These are phyloP conservation scores for Equus quagga DNA, from an alignment of 2,113 vertebrate species.

Conservation along the genomic window DNA sequence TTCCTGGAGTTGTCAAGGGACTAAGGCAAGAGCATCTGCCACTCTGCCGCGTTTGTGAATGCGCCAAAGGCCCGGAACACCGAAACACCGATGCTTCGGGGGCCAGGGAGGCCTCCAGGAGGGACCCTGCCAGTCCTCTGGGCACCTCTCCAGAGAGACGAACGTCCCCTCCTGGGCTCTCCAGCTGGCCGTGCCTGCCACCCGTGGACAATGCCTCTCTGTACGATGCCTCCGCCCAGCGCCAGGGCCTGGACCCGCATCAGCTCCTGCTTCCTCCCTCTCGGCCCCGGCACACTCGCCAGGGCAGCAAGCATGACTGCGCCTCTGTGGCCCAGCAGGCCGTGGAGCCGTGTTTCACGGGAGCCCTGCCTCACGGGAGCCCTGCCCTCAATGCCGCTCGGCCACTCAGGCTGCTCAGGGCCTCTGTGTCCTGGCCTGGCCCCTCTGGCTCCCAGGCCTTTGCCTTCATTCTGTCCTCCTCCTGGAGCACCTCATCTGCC, in stretches of 20 bases:
- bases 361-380: accelerated
- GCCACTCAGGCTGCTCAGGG: not conserved
- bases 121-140: not conserved
- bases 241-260: not conserved
- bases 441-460: not conserved
- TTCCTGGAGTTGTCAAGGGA: not conserved
- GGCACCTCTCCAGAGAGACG: not conserved
- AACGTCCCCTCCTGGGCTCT: not conserved
- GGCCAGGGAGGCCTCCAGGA: not conserved
- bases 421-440: not conserved
- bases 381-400: not conserved
- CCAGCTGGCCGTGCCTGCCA: not conserved
- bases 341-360: accelerated
- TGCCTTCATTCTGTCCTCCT: not conserved
- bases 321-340: not conserved
- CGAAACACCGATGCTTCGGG: not conserved
- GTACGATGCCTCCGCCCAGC: not conserved
- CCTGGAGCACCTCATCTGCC: not conserved
- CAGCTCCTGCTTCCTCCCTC: constrained; percentile 50
- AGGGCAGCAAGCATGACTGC: not conserved
- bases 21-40: not conserved
- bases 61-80: accelerated
- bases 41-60: not conserved
- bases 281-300: accelerated
- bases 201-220: constrained; percentile 60